A percentile compares a stretch with the other conserved stretches of the same genome.
These are phyloP conservation scores for Drosophila ezoana DNA, from an alignment of 2,888 invertebrate species.

Conservation along the genomic window DNA sequence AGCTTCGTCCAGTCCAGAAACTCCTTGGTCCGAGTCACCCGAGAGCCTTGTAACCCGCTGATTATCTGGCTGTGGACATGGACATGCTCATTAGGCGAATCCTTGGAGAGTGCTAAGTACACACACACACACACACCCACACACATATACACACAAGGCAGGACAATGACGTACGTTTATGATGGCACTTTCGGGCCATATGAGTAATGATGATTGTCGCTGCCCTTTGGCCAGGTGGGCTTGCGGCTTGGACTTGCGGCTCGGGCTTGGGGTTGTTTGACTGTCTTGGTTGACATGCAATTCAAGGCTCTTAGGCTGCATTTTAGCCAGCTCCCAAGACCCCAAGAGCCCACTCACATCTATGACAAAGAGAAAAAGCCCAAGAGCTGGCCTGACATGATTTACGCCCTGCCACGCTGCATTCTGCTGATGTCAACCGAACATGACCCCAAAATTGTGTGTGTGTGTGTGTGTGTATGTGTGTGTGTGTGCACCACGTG, in stretches of 20 bases:
- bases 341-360: not conserved
- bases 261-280: not conserved
- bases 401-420: conserved; percentile 43
- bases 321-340: not conserved
- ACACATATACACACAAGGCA: not conserved
- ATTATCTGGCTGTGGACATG: conserved; percentile 55
- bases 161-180: conserved; percentile 39
- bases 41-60: conserved; percentile 34
- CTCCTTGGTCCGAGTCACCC: conserved; percentile 16
- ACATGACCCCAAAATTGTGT: conserved; percentile 75
- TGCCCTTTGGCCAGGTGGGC: conserved; percentile 29
- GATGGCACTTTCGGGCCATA: conserved; percentile 56
- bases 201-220: conserved; percentile 60
- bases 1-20: conserved; percentile 21
- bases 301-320: conserved; percentile 17
- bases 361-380: conserved; percentile 12
- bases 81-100: conserved; percentile 73
- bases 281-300: conserved; percentile 17
- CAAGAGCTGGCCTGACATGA: conserved; percentile 39
- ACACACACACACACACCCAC: conserved; percentile 4
- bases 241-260: not conserved
- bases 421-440: conserved; percentile 50
- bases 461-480: no score
- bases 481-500: conserved; percentile 17
- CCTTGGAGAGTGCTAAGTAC: conserved; percentile 63